Evolutionary conservation across 2,888 invertebrate genomes (phyloP), one percentile per base, ranked within the genome.

Genomic region (Lycocerus yunnanus): DNA sequence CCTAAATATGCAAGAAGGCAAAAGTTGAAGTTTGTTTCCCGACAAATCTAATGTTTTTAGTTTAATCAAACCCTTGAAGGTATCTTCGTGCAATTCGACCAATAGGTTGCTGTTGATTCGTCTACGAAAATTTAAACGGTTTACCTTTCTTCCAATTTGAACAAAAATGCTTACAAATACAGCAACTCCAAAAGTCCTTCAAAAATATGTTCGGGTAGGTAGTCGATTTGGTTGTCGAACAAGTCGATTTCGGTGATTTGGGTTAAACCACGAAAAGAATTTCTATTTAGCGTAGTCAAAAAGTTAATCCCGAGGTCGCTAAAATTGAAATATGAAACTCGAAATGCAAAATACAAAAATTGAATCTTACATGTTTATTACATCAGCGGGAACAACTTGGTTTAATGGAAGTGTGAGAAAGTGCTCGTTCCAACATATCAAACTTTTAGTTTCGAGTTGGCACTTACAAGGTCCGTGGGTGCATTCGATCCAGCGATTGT

Each of bases 221-320:
- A 90, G 80, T 92, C 91, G 16, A 95, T 89, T 72, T 90, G 90
- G 85, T 95, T 95, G 82, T 93, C 92, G 78, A 93, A 94, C 82
- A 95, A 88, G 84, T 95, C 93, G 68, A 93, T 84, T 82, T 93
- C 92, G 67, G 88, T 88, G 3, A 94, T 86, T 18, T 91, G 90
- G 3, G 89, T 88, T 87, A 94, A 88, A 9, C 91, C 91, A 79
- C 90, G 89, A 83, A 94, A 93, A 0, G 92, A 90, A 76, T 91
- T 91, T 83, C 92, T 92, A 84, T 94, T 92, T 67, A 94, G 84
- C 0, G 93, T 92, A 13, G 90, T 89, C 71, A 94, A 84, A 78
- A 89, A 89, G 84, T 94, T 94, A 3, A 92, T 90, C 15, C 93
- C 93, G 75, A 94, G 86, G 82, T 94, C 94, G 72, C 94, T 94